phyloP scores from a whole-genome alignment of 2,888 invertebrate genomes.

The Antitype chi region DNA sequence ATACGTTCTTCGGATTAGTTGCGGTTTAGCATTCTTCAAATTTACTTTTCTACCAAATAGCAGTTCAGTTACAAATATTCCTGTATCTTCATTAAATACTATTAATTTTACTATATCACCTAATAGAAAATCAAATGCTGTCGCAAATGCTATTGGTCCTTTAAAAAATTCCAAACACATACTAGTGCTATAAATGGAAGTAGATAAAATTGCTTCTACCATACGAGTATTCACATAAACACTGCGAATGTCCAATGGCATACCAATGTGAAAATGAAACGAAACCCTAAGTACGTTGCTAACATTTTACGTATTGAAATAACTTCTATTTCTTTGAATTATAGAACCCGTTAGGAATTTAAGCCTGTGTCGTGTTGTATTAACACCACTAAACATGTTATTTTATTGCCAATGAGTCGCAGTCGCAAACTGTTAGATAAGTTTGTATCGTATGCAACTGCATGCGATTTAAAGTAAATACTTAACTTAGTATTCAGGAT shows the following conservation, averaged over 20 bases:
- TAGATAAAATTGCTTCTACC: constrained; percentile 28
- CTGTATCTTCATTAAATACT: neutral
- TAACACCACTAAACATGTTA: constrained; percentile 28
- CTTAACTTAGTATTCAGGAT: constrained; percentile 48
- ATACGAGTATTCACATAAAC: constrained; percentile 31
- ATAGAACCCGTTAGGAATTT: constrained; percentile 50
- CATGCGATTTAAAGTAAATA: constrained; percentile 29
- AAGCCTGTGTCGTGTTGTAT: constrained; percentile 9
- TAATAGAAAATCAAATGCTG: neutral
- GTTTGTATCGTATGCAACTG: constrained; percentile 29
- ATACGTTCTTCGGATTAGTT: constrained; percentile 26
- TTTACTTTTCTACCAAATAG: neutral
- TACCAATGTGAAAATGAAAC: constrained; percentile 31
- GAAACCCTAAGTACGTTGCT: constrained; percentile 13
- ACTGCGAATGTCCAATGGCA: constrained; percentile 22
- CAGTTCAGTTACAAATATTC: neutral
- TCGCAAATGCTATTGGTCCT: constrained; percentile 14
- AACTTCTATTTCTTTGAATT: constrained; percentile 37
- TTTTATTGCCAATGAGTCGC: constrained; percentile 35
- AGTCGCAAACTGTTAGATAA: constrained; percentile 20
- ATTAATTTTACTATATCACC: neutral
- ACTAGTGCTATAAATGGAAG: constrained; percentile 9
- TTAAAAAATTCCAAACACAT: constrained; percentile 43
- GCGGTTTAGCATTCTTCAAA: constrained; percentile 42
- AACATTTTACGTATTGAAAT: constrained; percentile 23